Conservation (phyloP, 2,113 vertebrate species). For the Platycercus adscitus region DNA sequence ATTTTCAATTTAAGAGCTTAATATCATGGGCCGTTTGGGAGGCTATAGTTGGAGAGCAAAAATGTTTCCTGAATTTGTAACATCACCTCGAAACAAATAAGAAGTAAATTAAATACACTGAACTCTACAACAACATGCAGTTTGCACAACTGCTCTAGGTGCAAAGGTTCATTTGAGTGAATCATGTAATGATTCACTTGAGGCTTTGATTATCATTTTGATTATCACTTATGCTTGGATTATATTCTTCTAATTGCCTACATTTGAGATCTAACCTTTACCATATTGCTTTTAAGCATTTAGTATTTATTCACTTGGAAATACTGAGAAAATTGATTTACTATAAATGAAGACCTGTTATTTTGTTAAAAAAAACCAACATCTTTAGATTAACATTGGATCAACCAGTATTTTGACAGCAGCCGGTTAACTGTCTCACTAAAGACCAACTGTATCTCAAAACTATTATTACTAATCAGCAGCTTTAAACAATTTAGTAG, state of each 20-base stretch:
- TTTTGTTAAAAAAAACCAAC: not conserved
- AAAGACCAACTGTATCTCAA: not conserved
- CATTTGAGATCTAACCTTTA: not conserved
- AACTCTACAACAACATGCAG: not conserved
- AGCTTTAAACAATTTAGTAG: not conserved
- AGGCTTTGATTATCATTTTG: not conserved
- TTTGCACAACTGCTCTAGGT: not conserved
- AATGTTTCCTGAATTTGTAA: not conserved
- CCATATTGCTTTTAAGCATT: not conserved
- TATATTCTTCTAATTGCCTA: not conserved
- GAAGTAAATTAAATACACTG: not conserved
- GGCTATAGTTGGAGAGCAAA: not conserved
- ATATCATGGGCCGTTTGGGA: not conserved
- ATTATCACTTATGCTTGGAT: not conserved
- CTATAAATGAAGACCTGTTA: not conserved
- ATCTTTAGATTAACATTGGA: not conserved
- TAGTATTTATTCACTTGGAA: not conserved
- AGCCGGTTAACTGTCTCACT: not conserved
- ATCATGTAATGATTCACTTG: not conserved
- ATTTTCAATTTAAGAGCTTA: not conserved
- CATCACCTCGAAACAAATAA: not conserved
- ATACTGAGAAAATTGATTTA: not conserved
- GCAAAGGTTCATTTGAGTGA: not conserved
- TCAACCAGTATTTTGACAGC: not conserved
- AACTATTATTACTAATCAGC: not conserved